A percentile compares a stretch with the other conserved stretches of the same genome.
Evolutionary conservation across 2,888 invertebrate genomes (phyloP).

Genomic region (Tenthredo mesomela): DNA sequence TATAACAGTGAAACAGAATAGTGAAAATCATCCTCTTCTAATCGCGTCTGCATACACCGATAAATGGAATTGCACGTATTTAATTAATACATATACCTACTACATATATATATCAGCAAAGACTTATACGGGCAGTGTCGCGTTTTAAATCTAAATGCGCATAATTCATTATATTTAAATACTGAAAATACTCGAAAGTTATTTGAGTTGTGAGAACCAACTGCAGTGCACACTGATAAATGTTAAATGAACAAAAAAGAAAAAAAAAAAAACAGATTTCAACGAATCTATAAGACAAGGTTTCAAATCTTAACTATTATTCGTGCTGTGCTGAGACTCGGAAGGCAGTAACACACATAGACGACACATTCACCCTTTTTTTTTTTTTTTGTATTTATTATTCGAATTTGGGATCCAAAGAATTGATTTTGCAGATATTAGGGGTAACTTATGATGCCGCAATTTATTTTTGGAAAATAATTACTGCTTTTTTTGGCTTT

Average conservation of each 20-base stretch:
- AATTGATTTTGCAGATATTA: background rate
- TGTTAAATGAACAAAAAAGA: background rate
- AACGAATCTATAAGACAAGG: background rate
- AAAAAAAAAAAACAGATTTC: background rate
- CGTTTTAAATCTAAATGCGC: background rate
- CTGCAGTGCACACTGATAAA: slow-evolving; percentile 4
- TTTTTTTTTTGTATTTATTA: background rate
- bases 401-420: background rate
- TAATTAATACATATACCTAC: background rate
- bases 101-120: background rate
- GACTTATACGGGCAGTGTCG: slow-evolving; percentile 25
- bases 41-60: background rate
- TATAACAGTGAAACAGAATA: slow-evolving; percentile 24
- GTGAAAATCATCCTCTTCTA: background rate
- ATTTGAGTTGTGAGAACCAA: background rate
- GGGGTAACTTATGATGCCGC: background rate
- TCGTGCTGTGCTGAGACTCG: slow-evolving; percentile 4
- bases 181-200: background rate
- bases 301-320: background rate
- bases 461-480: background rate
- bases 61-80: background rate
- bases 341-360: too few species aligned
- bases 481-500: background rate
- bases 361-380: background rate
- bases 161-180: background rate